These are phyloP conservation scores for Drosophila parvula DNA, from an alignment of 1,140 invertebrate species.

Conservation along the genomic window DNA sequence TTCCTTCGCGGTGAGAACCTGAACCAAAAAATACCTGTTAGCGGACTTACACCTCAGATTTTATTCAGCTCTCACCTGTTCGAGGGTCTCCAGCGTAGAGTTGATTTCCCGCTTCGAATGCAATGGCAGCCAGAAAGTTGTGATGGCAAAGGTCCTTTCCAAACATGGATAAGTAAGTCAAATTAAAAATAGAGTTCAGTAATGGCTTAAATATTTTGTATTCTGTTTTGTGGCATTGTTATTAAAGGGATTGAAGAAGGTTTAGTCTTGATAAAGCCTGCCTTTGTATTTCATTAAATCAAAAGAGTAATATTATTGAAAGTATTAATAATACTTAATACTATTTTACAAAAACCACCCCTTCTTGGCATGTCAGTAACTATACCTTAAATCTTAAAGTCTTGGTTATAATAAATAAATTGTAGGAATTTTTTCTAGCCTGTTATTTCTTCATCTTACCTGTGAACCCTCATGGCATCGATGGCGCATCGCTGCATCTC, in stretches of 20 bases:
- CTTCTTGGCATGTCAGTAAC: not conserved
- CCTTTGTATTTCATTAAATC: no score
- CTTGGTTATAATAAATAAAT: not conserved
- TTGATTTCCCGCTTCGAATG: constrained; percentile 82
- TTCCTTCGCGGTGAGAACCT: constrained; percentile 74
- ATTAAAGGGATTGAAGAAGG: no score
- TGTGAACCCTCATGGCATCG: constrained; percentile 81
- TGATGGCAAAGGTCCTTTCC: constrained; percentile 73
- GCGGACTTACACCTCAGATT: constrained; percentile 3
- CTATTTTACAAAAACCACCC: not conserved
- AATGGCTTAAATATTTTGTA: not conserved
- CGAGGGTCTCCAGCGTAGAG: constrained; percentile 77
- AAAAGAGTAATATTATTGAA: no score
- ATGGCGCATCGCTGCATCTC: constrained; percentile 81
- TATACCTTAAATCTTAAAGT: not conserved
- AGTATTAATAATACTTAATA: no score
- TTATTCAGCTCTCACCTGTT: constrained; percentile 50
- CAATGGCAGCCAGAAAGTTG: constrained; percentile 77
- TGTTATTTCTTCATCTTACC: constrained; percentile 38
- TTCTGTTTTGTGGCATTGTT: no score
- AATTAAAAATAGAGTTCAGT: not conserved
- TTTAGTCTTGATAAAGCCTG: no score
- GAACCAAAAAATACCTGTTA: constrained; percentile 17
- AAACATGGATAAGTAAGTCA: not conserved
- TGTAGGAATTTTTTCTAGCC: not conserved